These are phyloP conservation scores for Varanus komodoensis DNA, from an alignment of 2,113 vertebrate species.

Conservation along the genomic window DNA sequence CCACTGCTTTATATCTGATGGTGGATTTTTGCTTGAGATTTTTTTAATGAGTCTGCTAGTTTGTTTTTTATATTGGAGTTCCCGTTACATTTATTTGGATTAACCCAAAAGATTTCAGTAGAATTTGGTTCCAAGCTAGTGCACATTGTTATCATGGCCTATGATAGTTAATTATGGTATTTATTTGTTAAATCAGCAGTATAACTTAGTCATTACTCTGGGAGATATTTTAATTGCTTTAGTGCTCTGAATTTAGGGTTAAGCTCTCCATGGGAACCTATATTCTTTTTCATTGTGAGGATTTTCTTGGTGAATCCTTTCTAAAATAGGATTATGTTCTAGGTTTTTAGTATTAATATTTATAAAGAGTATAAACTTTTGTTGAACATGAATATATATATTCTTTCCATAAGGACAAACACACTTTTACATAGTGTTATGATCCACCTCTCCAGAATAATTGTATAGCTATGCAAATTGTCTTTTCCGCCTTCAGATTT, in stretches of 20 bases:
- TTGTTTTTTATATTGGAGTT: neutral
- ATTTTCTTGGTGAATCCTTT: conserved; percentile 36
- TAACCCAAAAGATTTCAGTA: neutral
- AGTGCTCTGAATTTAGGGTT: conserved; percentile 31
- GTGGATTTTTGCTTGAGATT: too few species aligned
- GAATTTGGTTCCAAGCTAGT: neutral
- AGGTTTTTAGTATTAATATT: neutral
- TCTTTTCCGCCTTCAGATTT: neutral
- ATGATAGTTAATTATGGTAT: neutral
- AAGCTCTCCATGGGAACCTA: neutral
- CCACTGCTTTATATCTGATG: neutral
- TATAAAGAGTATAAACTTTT: neutral
- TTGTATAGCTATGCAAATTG: neutral
- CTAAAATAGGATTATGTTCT: conserved; percentile 38
- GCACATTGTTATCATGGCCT: neutral
- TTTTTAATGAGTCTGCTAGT: neutral
- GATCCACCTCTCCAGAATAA: conserved; percentile 18
- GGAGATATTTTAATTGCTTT: conserved; percentile 34
- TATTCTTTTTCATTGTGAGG: neutral
- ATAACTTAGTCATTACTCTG: neutral
- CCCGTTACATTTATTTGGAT: neutral
- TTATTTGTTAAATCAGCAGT: neutral
- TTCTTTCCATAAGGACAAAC: conserved; percentile 32
- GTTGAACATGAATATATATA: conserved; percentile 36
- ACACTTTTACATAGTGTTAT: neutral